phyloP scores from a whole-genome alignment of 1,140 invertebrate species.

The Spodoptera frugiperda region DNA sequence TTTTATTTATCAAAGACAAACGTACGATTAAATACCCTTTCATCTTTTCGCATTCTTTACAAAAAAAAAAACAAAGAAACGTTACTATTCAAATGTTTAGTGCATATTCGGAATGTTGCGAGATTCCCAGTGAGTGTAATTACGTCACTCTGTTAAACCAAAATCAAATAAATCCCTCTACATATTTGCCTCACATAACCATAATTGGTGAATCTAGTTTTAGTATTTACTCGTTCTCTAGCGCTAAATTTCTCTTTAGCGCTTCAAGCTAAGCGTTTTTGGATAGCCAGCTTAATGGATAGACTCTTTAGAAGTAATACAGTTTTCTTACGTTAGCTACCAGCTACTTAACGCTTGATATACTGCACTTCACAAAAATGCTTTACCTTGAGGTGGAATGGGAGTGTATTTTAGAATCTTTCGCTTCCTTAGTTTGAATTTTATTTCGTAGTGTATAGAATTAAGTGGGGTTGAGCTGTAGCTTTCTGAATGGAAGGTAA shows the following conservation, averaged over 20 bases:
- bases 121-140: too few relatives aligned
- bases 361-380: conserved; percentile 36
- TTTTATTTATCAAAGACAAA: conserved; percentile 18
- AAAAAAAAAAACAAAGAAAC: too few relatives aligned
- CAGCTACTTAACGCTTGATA: conserved; percentile 21
- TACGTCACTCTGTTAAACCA: too few relatives aligned
- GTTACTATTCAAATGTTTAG: background rate
- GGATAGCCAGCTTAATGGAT: conserved; percentile 35
- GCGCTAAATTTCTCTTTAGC: background rate
- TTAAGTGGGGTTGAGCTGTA: background rate
- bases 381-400: conserved; percentile 22
- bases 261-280: conserved; percentile 36
- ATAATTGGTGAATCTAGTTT: background rate
- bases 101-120: too few relatives aligned
- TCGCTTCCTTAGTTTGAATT: conserved; percentile 3
- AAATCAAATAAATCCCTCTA: background rate
- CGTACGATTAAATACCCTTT: conserved; percentile 9
- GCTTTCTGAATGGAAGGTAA: background rate
- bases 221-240: background rate
- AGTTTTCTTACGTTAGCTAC: conserved; percentile 13
- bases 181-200: background rate
- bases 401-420: conserved; percentile 17
- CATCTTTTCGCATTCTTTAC: background rate
- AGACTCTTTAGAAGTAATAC: conserved; percentile 27
- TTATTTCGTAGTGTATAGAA: conserved; percentile 11